Evolutionary conservation across 2,113 vertebrate species (phyloP).

Genomic region (Sinosuthora webbiana): DNA sequence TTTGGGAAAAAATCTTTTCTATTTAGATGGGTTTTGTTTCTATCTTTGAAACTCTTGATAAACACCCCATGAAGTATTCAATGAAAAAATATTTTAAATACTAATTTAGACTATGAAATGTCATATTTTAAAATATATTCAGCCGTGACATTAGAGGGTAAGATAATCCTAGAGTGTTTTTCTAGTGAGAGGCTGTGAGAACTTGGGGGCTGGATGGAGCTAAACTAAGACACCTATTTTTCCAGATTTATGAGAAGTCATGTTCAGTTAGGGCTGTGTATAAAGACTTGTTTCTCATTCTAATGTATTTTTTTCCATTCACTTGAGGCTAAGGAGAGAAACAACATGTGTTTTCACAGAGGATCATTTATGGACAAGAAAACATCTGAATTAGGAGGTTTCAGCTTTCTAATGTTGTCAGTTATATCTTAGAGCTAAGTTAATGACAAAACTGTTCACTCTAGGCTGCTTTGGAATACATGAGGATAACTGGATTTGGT

Average conservation of each 20-base stretch:
- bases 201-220: neutral
- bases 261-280: neutral
- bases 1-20: fast-evolving
- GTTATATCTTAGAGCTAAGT: neutral
- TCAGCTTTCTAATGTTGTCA: neutral
- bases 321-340: neutral
- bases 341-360: neutral
- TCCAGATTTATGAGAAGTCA: neutral
- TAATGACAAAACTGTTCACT: neutral
- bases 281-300: neutral
- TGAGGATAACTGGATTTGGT: neutral
- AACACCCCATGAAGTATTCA: neutral
- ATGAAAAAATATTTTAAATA: neutral
- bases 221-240: neutral
- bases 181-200: neutral
- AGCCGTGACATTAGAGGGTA: fast-evolving
- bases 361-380: neutral
- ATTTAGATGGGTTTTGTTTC: neutral
- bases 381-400: neutral
- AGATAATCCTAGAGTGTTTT: neutral
- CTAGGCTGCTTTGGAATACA: neutral
- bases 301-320: neutral
- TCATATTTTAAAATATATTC: neutral
- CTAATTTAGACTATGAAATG: neutral
- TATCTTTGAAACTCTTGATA: neutral